Conservation (phyloP, 30 jellyfish, hydroid and myxozoan genomes). For the Hydractinia echinata region DNA sequence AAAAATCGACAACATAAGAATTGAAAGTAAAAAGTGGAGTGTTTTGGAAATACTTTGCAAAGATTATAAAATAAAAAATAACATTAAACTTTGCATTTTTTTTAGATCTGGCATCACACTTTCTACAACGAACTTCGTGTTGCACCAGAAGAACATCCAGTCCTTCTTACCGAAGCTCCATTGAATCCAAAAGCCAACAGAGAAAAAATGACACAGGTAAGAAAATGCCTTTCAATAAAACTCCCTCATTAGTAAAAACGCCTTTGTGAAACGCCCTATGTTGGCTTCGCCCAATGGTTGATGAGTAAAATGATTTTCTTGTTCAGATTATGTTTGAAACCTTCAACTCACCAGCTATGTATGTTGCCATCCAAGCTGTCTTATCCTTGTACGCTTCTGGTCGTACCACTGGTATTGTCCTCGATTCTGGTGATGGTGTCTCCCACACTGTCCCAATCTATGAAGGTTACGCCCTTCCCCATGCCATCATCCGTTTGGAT, state of each 20-base stretch:
- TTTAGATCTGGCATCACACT: constrained; percentile 99
- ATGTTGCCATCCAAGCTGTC: constrained; percentile 99
- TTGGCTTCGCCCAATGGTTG: too few relatives aligned
- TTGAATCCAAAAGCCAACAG: constrained; percentile 98
- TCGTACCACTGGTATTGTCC: constrained; percentile 99
- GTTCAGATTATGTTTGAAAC: constrained; percentile 72
- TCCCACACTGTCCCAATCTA: constrained; percentile 99
- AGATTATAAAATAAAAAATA: background rate
- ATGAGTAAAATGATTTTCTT: background rate
- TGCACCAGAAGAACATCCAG: constrained; percentile 99
- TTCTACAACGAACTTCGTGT: constrained; percentile 99
- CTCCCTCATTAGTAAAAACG: background rate
- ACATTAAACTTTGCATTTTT: background rate
- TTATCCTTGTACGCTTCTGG: constrained; percentile 98
- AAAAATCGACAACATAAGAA: too few relatives aligned
- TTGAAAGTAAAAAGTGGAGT: background rate
- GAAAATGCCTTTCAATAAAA: background rate
- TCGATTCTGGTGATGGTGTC: constrained; percentile 99
- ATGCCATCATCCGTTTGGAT: constrained; percentile 98
- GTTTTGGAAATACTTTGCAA: background rate
- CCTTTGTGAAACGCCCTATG: background rate
- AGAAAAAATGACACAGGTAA: constrained; percentile 96
- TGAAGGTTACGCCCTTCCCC: constrained; percentile 99
- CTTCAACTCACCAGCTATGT: constrained; percentile 97
- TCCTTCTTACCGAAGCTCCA: constrained; percentile 98